Evolutionary conservation across 2,797 vertebrate species (phyloP).

Genomic region (Sebastes minor): DNA sequence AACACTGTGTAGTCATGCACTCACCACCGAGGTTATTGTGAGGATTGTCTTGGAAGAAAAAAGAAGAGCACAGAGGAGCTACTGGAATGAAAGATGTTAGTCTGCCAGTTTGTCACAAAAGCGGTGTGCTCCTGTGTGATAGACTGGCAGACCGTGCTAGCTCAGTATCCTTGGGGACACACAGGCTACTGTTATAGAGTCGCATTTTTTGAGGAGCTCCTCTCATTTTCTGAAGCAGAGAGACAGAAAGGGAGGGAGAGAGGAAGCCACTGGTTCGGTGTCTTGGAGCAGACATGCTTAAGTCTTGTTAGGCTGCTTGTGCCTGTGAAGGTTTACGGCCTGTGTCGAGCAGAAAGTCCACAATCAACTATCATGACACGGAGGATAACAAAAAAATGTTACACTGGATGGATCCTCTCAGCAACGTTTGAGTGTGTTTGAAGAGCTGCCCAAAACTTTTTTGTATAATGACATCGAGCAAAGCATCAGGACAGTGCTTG

Average conservation of each 20-base stretch:
- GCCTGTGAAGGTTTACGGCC: slow-evolving; percentile 60
- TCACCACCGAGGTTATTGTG: slow-evolving; percentile 64
- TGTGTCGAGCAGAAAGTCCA: slow-evolving; percentile 58
- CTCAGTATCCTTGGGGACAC: slow-evolving; percentile 68
- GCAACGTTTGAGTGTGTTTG: slow-evolving; percentile 28
- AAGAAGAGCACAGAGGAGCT: slow-evolving; percentile 64
- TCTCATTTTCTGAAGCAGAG: slow-evolving; percentile 61
- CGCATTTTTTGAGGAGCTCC: slow-evolving; percentile 59
- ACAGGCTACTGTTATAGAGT: slow-evolving; percentile 56
- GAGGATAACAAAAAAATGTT: slow-evolving; percentile 35
- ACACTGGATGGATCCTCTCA: slow-evolving; percentile 43
- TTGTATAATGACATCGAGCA: slow-evolving; percentile 28
- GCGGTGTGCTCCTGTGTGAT: slow-evolving; percentile 75
- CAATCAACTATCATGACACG: slow-evolving; percentile 51
- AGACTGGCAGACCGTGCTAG: slow-evolving; percentile 75
- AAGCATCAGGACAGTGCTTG: slow-evolving; percentile 6
- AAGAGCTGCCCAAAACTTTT: slow-evolving; percentile 39
- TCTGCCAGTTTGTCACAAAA: slow-evolving; percentile 80
- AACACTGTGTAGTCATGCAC: slow-evolving; percentile 60
- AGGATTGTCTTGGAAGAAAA: slow-evolving; percentile 63
- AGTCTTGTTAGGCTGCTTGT: slow-evolving; percentile 70
- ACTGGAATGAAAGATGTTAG: slow-evolving; percentile 74
- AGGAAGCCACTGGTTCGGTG: slow-evolving; percentile 17
- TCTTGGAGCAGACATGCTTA: slow-evolving; percentile 48
- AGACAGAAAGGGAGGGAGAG: slow-evolving; percentile 9